Evolutionary conservation across 1,140 invertebrate species (phyloP), one percentile per base, ranked within the genome.

Genomic region (Drosophila tsacasi): DNA sequence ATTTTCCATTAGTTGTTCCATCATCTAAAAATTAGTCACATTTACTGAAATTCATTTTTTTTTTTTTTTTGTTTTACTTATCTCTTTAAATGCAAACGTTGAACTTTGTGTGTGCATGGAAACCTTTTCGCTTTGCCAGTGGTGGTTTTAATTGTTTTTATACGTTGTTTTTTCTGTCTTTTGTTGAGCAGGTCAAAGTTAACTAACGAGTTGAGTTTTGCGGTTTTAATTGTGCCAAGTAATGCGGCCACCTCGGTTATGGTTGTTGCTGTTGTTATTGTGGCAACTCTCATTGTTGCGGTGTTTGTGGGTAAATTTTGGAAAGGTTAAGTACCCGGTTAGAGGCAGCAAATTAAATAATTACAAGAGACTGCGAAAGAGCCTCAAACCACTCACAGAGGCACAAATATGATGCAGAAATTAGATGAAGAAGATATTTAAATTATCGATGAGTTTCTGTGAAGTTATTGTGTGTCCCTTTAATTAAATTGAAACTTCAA

Each of bases 151-250:
- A 55, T 55, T 55, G 52, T 55, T 30, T 47, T 67, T 46, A 37
- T 47, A n/a, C 25, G 7, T 19, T 44, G 30, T 40, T 32, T 21
- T 42, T 54, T 62, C 37, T 46, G n/a, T 46, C 30, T 63, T 73
- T 42, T 73, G 55, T 46, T 65, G 47, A 62, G 76, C 68, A 73
- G 67, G 37, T 62, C 67, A 63, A 64, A 74, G 37, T 78, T 63
- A 78, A 63, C 75, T 78, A 78, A 71, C 57, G 50, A 52, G 55
- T 75, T 67, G 64, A 71, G 72, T 67, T 81, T 81, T 89, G 83
- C 47, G 83, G 83, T 75, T 87, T 87, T 87, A 89, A 89, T 87
- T 83, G 84, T 82, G 84, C 84, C 84, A 87, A 87, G 83, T 86
- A 86, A 80, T 82, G 83, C 79, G 83, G 83, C 79, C 72, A 57